Conservation (phyloP, 2,797 vertebrate genomes). For the Salarias fasciatus region DNA sequence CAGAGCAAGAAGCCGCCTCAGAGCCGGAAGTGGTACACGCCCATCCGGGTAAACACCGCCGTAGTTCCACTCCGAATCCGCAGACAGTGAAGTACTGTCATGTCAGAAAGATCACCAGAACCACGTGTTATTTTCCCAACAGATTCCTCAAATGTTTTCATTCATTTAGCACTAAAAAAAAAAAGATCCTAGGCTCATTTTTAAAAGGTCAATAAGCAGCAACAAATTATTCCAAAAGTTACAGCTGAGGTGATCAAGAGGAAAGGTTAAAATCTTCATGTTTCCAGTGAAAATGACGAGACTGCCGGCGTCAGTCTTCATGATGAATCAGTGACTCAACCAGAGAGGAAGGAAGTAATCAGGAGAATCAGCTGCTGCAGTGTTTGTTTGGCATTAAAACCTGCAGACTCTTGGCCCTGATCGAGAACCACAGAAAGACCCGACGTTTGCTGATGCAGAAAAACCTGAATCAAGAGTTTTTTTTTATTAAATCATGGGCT, state of each 20-base stretch:
- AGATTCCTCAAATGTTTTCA: not conserved
- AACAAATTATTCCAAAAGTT: no score
- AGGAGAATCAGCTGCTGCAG: slow-evolving; percentile 28
- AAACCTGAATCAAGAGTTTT: slow-evolving; percentile 18
- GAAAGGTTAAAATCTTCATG: no score
- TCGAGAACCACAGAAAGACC: slow-evolving; percentile 13
- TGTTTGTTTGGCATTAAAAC: slow-evolving; percentile 40
- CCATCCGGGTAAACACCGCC: slow-evolving; percentile 83
- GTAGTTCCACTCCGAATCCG: slow-evolving; percentile 5
- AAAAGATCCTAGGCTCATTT: no score
- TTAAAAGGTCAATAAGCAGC: no score
- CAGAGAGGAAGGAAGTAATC: slow-evolving; percentile 36
- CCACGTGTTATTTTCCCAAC: not conserved
- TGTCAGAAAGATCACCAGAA: not conserved
- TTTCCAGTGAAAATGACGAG: no score
- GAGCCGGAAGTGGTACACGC: slow-evolving; percentile 91
- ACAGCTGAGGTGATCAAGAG: no score
- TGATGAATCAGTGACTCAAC: slow-evolving; percentile 25
- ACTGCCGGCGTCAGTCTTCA: not conserved
- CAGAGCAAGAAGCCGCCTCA: slow-evolving; percentile 79
- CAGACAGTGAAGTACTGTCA: slow-evolving; percentile 18
- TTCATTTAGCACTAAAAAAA: not conserved
- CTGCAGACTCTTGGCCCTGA: slow-evolving; percentile 17
- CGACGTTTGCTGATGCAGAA: slow-evolving; percentile 37
- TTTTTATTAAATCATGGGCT: not conserved